phyloP scores from a whole-genome alignment of 1,140 invertebrate genomes.

The Zaprionus camerounensis region DNA sequence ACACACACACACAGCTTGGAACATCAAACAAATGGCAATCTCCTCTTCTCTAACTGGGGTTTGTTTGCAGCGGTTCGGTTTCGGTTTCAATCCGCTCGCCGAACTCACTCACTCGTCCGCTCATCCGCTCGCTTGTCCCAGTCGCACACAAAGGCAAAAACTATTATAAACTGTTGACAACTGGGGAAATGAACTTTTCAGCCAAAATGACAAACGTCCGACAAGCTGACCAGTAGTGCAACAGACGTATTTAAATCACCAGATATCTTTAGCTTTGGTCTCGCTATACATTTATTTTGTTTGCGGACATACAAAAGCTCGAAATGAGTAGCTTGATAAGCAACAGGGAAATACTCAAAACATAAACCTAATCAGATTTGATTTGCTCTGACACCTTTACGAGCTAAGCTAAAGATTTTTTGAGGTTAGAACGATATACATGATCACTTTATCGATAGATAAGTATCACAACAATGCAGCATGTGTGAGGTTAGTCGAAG shows the following conservation, averaged over 20 bases:
- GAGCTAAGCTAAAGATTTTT: background rate
- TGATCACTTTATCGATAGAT: background rate
- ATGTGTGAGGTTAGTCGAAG: no score
- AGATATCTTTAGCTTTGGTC: background rate
- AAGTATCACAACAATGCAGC: no score
- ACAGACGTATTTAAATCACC: constrained; percentile 23
- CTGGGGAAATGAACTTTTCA: constrained; percentile 79
- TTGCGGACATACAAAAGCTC: background rate
- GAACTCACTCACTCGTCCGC: background rate
- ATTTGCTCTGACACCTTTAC: background rate
- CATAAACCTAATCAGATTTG: background rate
- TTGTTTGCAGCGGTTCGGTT: constrained; percentile 44
- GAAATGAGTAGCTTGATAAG: background rate
- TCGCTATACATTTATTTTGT: background rate
- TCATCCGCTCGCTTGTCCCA: constrained; percentile 18
- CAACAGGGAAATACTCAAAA: background rate
- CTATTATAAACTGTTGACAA: constrained; percentile 77
- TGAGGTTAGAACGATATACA: background rate
- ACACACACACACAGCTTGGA: constrained; percentile 32
- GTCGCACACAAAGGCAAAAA: constrained; percentile 54
- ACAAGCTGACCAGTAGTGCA: constrained; percentile 17
- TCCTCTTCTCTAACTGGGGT: constrained; percentile 25
- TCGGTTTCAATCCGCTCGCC: constrained; percentile 34
- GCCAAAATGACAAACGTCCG: constrained; percentile 65
- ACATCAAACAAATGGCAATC: constrained; percentile 69